These are phyloP conservation scores for Petromus typicus DNA, from an alignment of 2,113 vertebrate genomes.

Conservation along the genomic window DNA sequence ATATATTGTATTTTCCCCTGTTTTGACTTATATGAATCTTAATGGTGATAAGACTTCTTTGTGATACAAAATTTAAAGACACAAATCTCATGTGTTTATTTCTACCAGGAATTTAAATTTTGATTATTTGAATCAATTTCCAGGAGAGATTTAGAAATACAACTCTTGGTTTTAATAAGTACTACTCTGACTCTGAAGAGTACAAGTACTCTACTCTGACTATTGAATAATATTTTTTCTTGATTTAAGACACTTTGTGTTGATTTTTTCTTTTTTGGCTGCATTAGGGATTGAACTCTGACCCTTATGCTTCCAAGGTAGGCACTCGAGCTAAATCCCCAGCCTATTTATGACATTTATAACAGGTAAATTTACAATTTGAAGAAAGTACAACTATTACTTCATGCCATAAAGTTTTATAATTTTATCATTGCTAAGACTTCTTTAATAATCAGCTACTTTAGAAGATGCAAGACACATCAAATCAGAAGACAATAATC, in stretches of 20 bases:
- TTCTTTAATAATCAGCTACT: slow-evolving; percentile 9
- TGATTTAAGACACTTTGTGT: too few species aligned
- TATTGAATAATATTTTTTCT: too few species aligned
- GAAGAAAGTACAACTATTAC: slow-evolving; percentile 12
- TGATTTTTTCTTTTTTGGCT: too few species aligned
- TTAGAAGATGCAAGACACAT: not conserved
- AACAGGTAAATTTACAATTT: slow-evolving; percentile 56
- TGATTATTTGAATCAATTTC: slow-evolving; percentile 28
- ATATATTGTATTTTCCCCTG: not conserved
- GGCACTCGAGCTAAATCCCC: too few species aligned
- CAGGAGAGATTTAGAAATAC: slow-evolving; percentile 14
- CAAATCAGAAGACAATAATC: not conserved
- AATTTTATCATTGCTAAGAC: slow-evolving; percentile 29
- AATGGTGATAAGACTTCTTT: not conserved
- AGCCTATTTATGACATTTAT: slow-evolving; percentile 1
- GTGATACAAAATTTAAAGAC: slow-evolving; percentile 14
- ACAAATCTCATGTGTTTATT: slow-evolving; percentile 7
- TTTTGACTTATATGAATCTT: not conserved
- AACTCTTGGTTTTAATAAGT: not conserved
- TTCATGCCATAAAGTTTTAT: not conserved
- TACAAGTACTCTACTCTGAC: too few species aligned
- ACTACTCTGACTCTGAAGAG: not conserved
- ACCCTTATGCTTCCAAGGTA: too few species aligned
- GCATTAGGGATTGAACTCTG: too few species aligned
- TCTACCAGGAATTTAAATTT: slow-evolving; percentile 55